A percentile compares a stretch with the other conserved stretches of the same genome.
Evolutionary conservation across 2,888 invertebrate genomes (phyloP).

Genomic region (Hermaeophaga mercurialis): DNA sequence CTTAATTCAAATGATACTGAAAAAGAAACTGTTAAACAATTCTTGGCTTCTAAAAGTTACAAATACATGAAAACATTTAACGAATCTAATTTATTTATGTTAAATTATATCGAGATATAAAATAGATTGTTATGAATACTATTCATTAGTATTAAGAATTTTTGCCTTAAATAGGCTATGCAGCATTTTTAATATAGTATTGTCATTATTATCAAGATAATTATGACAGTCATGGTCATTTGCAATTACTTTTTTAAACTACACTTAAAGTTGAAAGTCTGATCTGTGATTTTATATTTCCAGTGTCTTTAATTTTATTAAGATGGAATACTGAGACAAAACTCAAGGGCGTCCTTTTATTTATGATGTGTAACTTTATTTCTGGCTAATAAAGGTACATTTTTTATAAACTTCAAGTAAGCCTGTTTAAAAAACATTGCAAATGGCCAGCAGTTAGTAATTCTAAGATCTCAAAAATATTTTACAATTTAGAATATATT

Average conservation of each 20-base stretch:
- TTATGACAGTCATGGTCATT: no score
- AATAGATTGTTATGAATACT: not conserved
- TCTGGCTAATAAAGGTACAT: no score
- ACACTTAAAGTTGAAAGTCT: not conserved
- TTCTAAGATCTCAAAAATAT: not conserved
- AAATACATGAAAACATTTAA: slow-evolving; percentile 52
- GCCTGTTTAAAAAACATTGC: no score
- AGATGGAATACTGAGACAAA: no score
- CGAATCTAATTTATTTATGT: slow-evolving; percentile 51
- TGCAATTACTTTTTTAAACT: no score
- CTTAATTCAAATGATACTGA: slow-evolving; percentile 49
- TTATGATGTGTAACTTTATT: no score
- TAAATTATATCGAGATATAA: slow-evolving; percentile 15
- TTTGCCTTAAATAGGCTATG: not conserved
- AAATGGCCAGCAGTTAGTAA: no score
- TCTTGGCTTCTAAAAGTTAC: slow-evolving; percentile 54
- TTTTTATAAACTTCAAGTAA: no score
- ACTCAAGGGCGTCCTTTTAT: no score
- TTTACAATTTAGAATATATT: not conserved
- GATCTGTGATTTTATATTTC: not conserved
- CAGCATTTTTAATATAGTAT: no score
- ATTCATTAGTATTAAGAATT: not conserved
- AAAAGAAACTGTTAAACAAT: slow-evolving; percentile 53
- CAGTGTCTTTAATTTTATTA: no score
- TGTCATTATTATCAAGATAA: no score